Base-by-base conservation (phyloP, 2,888 invertebrate genomes). In the Dryobotodes eremita region DNA sequence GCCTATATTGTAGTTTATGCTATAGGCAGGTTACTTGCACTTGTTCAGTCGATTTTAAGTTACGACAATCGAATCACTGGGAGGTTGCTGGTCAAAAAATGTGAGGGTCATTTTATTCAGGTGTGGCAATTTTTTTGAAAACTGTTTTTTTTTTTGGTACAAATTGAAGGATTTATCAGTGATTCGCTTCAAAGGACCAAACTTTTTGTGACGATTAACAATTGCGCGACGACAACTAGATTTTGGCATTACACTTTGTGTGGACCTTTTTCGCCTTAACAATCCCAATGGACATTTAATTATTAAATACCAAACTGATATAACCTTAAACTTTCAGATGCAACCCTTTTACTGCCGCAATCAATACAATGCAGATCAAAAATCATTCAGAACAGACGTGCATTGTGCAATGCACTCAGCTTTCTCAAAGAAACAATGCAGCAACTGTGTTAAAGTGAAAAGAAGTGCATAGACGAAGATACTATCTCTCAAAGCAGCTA, bases 341-440 rank as follows among this genome's bases (percentile, higher is more conserved):
- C 31, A 62, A 65, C 31, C 48, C 31, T 71, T 82, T 73, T 55
- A 61, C 73, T 50, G 70, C 26, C 10, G 17, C 68, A 36, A 42
- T 61, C 68, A 36, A 31, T 61, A 74, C 26, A 73, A 79, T 57
- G 26, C 42, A 66, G 68, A 77, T 78, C 57, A 53, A 66, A 83
- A 69, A 74, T 53, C 26, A 59, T 31, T 75, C 61, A 42, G 42
- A 50, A 71, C 57, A 46, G 79, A 62, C 46, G n/a, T 53, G 71
- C 66, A 71, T 71, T 82, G 74, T 71, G 57, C 46, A 82, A 62
- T 59, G 74, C 66, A 71, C 20, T 68, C 66, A 4, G 36, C 79
- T 79, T 74, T 84, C 80, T 62, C 74, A 15, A 62, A 13, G 11
- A 79, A 68, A 79, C 71, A 84, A 82, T 64, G 42, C 53, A 48